These are phyloP conservation scores for mouse (Mus musculus) DNA, from an alignment of 2,113 vertebrate genomes.

Conservation along the genomic window DNA sequence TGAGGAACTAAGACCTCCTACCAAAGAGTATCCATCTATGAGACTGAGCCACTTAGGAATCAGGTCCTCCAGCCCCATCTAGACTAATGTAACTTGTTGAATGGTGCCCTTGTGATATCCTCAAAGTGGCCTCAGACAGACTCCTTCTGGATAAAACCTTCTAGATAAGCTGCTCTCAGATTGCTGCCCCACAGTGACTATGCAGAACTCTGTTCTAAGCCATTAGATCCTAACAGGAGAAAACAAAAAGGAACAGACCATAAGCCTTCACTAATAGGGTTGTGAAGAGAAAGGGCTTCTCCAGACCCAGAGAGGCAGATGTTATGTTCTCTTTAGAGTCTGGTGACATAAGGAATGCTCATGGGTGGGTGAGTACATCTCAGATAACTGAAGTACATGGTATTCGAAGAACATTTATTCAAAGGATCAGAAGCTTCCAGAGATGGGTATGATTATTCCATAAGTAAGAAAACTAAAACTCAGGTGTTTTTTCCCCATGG, in stretches of 20 bases:
- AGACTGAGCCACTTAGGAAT: background rate
- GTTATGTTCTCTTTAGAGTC: background rate
- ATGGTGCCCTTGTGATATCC: background rate
- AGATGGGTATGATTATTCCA: background rate
- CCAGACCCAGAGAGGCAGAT: background rate
- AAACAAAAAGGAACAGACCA: background rate
- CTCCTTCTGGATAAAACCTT: background rate
- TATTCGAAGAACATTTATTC: background rate
- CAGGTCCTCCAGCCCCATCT: background rate
- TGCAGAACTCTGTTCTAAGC: background rate
- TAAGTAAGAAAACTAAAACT: background rate
- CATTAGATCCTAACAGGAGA: background rate
- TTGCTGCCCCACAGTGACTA: background rate
- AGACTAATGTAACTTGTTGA: background rate
- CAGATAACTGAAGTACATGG: background rate
- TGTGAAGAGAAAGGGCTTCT: background rate
- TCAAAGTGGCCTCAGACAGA: background rate
- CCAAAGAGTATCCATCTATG: background rate
- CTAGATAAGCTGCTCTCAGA: background rate
- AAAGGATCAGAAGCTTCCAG: background rate
- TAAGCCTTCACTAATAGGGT: background rate
- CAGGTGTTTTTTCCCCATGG: background rate
- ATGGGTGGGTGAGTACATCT: background rate
- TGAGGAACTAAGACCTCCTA: background rate
- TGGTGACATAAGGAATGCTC: background rate